A percentile compares a stretch with the other conserved stretches of the same genome.
Conservation (phyloP, 2,113 vertebrate genomes). For the Casuarius casuarius region DNA sequence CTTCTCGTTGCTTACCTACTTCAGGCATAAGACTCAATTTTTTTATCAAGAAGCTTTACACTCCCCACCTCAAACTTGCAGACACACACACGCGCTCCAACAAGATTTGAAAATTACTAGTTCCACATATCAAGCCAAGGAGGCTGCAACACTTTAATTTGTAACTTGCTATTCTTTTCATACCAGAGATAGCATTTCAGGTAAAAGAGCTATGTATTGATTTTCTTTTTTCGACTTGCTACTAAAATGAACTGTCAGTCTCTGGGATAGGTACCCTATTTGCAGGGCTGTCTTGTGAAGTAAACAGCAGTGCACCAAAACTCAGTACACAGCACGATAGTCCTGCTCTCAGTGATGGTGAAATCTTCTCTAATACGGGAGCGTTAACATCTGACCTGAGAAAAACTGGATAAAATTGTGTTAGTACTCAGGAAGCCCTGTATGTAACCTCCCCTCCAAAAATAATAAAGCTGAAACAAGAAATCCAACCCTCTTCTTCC, state of each 20-base stretch:
- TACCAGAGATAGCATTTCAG: neutral
- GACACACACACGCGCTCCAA: fast-evolving
- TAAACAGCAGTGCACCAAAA: neutral
- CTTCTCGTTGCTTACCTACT: neutral
- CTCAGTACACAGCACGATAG: neutral
- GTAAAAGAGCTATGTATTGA: neutral
- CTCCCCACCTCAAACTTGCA: too few species aligned
- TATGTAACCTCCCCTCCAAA: neutral
- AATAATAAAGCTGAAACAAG: neutral
- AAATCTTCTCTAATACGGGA: neutral
- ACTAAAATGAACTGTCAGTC: neutral
- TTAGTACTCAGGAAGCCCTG: neutral
- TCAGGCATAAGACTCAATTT: neutral
- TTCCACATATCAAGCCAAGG: neutral
- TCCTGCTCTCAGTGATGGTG: neutral
- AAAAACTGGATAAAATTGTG: neutral
- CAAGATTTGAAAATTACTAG: neutral
- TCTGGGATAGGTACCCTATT: neutral
- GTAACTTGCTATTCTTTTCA: neutral
- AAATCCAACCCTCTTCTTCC: neutral
- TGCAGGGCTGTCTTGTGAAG: neutral
- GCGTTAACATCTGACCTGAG: neutral
- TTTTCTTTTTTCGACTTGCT: neutral
- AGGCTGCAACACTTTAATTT: neutral
- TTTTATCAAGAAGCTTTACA: neutral